Percentiles rank a stretch among this genome's conserved stretches.
These are phyloP conservation scores for Eumeta japonica DNA, from an alignment of 1,140 invertebrate species.

Conservation along the genomic window DNA sequence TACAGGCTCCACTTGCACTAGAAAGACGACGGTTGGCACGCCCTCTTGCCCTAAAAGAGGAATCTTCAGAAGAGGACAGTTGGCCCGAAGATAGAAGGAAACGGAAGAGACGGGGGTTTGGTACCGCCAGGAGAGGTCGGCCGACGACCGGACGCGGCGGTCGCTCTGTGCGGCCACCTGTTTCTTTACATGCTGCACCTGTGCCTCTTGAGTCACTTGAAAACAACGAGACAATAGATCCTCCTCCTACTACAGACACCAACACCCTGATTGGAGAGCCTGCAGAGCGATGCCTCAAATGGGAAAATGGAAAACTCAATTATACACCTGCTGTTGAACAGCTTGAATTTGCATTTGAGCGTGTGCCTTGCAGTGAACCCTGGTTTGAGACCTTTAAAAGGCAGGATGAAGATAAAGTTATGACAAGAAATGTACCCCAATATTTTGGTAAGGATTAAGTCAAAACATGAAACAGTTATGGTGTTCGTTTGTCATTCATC, in stretches of 20 bases:
- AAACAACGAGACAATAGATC: neutral
- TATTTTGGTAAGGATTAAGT: constrained; percentile 52
- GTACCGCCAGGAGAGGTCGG: constrained; percentile 8
- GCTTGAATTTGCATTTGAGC: constrained; percentile 75
- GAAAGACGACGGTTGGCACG: constrained; percentile 37
- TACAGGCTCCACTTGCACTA: constrained; percentile 13
- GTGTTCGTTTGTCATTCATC: too few species aligned
- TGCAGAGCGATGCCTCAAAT: constrained; percentile 37
- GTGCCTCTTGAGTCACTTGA: constrained; percentile 7
- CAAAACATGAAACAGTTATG: too few species aligned
- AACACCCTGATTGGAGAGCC: constrained; percentile 27
- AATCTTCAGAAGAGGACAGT: constrained; percentile 45
- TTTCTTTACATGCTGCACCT: constrained; percentile 16
- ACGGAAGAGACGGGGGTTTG: constrained; percentile 25
- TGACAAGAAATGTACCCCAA: constrained; percentile 43
- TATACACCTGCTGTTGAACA: constrained; percentile 63
- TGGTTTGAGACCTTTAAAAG: constrained; percentile 78
- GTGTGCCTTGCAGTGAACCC: constrained; percentile 67
- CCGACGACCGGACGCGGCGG: constrained; percentile 18
- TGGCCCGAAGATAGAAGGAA: constrained; percentile 38
- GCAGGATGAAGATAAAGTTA: constrained; percentile 69
- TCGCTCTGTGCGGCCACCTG: too few species aligned
- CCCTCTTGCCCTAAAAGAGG: constrained; percentile 39
- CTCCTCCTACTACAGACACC: neutral
- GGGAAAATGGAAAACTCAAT: constrained; percentile 48